A percentile compares a stretch with the other conserved stretches of the same genome.
Conservation (phyloP, 2,113 vertebrate genomes). For the Rafetus swinhoei region DNA sequence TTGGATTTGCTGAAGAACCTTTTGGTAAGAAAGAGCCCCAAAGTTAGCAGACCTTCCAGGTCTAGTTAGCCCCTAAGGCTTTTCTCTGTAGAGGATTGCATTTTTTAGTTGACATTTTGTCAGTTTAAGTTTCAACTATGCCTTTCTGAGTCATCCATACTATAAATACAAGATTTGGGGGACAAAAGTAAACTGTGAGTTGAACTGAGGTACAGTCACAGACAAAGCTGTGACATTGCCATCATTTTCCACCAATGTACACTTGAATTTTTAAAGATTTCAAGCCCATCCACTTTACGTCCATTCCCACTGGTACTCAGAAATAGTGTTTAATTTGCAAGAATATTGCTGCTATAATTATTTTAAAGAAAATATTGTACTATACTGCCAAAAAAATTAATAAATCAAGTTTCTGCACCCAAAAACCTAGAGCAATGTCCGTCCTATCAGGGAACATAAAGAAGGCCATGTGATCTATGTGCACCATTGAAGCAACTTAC, state of each 20-base stretch:
- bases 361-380: not conserved
- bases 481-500: slow-evolving; percentile 16
- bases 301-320: not conserved
- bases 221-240: not conserved
- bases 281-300: not conserved
- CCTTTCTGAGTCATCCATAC: not conserved
- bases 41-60: not conserved
- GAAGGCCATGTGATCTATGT: not conserved
- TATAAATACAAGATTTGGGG: not conserved
- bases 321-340: not conserved
- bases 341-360: not conserved
- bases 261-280: not conserved
- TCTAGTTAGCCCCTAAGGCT: not conserved
- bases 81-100: not conserved
- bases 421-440: not conserved
- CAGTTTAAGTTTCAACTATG: not conserved
- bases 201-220: slow-evolving; percentile 1
- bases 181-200: slow-evolving; percentile 22
- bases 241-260: not conserved
- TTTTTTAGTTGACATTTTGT: not conserved
- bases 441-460: not conserved
- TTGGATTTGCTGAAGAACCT: not conserved
- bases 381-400: not conserved
- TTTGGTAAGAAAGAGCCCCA: fast-evolving
- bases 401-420: slow-evolving; percentile 16